Conservation (phyloP, 2,888 invertebrate species). For the Cephus nigrinus region DNA sequence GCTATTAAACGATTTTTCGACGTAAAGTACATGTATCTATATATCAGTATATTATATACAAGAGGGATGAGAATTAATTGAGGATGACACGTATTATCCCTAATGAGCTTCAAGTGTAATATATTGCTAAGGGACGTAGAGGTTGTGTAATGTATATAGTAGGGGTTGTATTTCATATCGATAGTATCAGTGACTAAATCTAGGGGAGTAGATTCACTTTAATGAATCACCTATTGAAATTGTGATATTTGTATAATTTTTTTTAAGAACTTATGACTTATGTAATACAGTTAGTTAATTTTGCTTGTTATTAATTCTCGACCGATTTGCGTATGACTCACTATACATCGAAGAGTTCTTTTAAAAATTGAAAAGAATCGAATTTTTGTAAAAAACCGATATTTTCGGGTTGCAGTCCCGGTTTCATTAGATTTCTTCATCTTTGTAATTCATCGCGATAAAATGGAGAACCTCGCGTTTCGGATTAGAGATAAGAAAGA, state of each 20-base stretch:
- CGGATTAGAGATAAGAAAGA: neutral
- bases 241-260: slow-evolving; percentile 33
- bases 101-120: neutral
- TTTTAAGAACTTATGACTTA: neutral
- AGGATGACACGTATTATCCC: neutral
- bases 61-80: neutral
- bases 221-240: slow-evolving; percentile 14
- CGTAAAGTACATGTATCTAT: neutral
- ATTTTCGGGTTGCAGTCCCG: neutral
- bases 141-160: neutral
- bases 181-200: neutral
- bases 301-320: neutral
- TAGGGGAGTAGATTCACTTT: neutral
- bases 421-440: neutral
- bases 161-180: neutral
- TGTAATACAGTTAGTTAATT: neutral
- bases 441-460: neutral
- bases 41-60: neutral
- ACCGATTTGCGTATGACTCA: neutral
- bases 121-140: neutral
- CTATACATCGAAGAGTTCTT: neutral
- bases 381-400: neutral
- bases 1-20: neutral
- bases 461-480: neutral
- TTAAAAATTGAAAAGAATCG: neutral